Evolutionary conservation across 1,140 invertebrate genomes (phyloP), one percentile per base, ranked within the genome.

Genomic region (Tenebrio molitor): DNA sequence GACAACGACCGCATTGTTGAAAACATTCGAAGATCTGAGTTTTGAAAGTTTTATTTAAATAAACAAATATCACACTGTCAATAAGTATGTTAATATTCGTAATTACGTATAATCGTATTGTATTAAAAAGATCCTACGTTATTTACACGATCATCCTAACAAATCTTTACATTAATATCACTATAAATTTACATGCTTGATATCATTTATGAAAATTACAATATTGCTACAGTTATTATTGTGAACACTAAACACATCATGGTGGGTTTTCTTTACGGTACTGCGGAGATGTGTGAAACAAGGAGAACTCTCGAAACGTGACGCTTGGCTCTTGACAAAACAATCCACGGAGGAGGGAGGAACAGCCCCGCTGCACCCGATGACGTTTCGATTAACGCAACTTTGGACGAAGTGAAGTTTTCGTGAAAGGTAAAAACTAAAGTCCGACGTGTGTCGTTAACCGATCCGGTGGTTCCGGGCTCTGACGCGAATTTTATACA

Each of bases 101-200:
- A 21, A 58, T 29, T 58, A 29, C 23, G 23, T 58, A 58, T 58
- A 58, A 19, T 15, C 50, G 50, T 58, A 29, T 58, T 58, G 21
- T 58, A 58, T 58, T 58, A 58, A 58, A 58, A 58, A 58, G 44
- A 58, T 33, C 15, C 23, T 50, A 50, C 19, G 3, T 29, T 58
- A 58, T 66, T 66, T 66, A 66, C 64, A 66, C 36, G 36, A 33
- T 39, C 12, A 12, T n/a, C 4, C n/a, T 66, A 19, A 42, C 19
- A 66, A 66, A 44, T 23, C 10, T 66, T 66, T 66, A 66, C 64
- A 66, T 15, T 36, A 33, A 64, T 66, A 66, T 66, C 64, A 66
- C 64, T 66, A 66, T 10, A 63, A 17, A 36, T 39, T 23, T 66
- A 66, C 64, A 44, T 29, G 6, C 21, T 66, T 66, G 50, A 66